phyloP scores from a whole-genome alignment of 2,797 vertebrate species.

The Tenualosa ilisha region DNA sequence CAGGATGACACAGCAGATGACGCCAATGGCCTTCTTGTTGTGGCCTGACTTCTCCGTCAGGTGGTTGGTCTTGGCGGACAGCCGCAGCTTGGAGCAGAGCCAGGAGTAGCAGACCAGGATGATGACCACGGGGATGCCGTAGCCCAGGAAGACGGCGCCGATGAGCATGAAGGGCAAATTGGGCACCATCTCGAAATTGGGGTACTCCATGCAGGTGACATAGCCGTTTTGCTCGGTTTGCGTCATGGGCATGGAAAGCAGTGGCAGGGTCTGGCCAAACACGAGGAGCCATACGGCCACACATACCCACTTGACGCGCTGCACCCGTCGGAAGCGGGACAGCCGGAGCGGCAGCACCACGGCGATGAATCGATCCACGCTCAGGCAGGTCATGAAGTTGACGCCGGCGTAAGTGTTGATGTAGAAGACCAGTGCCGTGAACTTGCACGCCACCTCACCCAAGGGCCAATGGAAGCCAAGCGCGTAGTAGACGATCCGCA shows the following conservation, averaged over 20 bases:
- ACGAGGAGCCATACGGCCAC: conserved; percentile 86
- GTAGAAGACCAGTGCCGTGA: conserved; percentile 87
- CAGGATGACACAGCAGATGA: conserved; percentile 90
- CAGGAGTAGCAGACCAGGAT: conserved; percentile 89
- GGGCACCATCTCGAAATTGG: conserved; percentile 84
- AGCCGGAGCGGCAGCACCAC: conserved; percentile 89
- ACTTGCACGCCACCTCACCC: conserved; percentile 81
- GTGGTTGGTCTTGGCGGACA: conserved; percentile 85
- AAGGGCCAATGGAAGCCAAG: conserved; percentile 90
- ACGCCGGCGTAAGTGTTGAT: conserved; percentile 95
- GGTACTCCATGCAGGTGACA: conserved; percentile 95
- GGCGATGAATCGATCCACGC: conserved; percentile 91
- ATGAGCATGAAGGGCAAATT: conserved; percentile 84
- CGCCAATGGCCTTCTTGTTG: conserved; percentile 91
- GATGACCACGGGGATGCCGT: conserved; percentile 79
- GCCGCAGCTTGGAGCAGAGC: conserved; percentile 86
- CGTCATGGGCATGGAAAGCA: conserved; percentile 82
- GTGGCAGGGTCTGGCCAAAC: conserved; percentile 86
- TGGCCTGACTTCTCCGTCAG: conserved; percentile 88
- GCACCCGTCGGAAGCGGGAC: conserved; percentile 79
- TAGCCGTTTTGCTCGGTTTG: conserved; percentile 57
- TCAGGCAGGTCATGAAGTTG: conserved; percentile 97
- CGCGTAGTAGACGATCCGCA: conserved; percentile 87
- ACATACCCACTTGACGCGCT: conserved; percentile 84
- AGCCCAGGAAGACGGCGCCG: conserved; percentile 86